These are phyloP conservation scores for Notolepis coatsorum DNA, from an alignment of 2,797 vertebrate genomes.

Conservation along the genomic window DNA sequence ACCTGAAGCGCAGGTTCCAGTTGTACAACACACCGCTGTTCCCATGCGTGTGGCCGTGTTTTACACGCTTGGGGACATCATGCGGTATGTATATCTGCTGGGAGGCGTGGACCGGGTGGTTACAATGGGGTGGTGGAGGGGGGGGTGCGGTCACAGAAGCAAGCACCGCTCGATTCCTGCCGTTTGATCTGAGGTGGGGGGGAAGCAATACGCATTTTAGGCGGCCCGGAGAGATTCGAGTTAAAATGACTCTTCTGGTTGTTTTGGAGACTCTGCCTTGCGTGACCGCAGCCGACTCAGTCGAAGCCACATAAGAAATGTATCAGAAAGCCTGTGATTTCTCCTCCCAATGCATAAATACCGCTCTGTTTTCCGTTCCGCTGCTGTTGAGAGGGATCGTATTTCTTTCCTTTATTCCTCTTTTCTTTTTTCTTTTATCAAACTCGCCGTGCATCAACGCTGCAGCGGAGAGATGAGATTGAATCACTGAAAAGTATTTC, in stretches of 20 bases:
- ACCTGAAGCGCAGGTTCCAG: slow-evolving; percentile 69
- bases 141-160: not conserved
- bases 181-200: slow-evolving; percentile 17
- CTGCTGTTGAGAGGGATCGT: slow-evolving; percentile 27
- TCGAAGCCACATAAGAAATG: slow-evolving; percentile 13
- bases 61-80: slow-evolving; percentile 5
- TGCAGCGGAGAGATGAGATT: slow-evolving; percentile 20
- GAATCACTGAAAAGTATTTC: slow-evolving; percentile 56
- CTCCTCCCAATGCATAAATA: slow-evolving; percentile 17
- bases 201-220: not conserved
- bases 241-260: slow-evolving; percentile 3
- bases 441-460: slow-evolving; percentile 44
- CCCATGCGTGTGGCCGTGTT: slow-evolving; percentile 12
- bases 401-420: too few relatives aligned
- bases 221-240: slow-evolving; percentile 16
- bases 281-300: slow-evolving; percentile 46
- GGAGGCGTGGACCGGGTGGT: slow-evolving; percentile 3
- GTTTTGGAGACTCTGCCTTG: slow-evolving; percentile 25
- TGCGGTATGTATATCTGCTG: slow-evolving; percentile 29
- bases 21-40: slow-evolving; percentile 28
- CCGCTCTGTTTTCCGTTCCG: slow-evolving; percentile 23
- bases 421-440: too few relatives aligned
- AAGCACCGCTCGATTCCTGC: slow-evolving; percentile 2
- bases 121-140: slow-evolving; percentile 6
- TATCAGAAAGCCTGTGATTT: slow-evolving; percentile 26